Evolutionary conservation across 2,113 vertebrate species (phyloP).

Genomic region (Seriola aureovittata): DNA sequence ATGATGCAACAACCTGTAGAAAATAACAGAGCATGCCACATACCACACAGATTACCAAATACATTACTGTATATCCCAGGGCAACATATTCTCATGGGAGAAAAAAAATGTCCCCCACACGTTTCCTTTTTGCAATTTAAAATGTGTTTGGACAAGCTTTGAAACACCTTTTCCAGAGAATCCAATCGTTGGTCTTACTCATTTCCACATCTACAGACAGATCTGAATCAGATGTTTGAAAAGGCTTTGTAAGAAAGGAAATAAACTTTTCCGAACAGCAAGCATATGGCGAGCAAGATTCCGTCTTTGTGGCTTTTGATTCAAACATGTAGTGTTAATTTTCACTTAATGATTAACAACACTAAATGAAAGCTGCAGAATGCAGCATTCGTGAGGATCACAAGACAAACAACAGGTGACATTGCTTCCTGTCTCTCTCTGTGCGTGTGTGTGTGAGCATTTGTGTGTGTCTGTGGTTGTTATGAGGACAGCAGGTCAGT

Average conservation of each 20-base stretch:
- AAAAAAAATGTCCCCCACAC: background rate
- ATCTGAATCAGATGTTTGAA: too few species aligned
- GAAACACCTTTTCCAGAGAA: background rate
- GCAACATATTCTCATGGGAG: background rate
- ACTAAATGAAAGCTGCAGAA: background rate
- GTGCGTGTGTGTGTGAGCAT: background rate
- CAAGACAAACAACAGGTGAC: conserved; percentile 13
- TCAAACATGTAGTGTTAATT: background rate
- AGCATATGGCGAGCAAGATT: too few species aligned
- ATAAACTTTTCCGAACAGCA: too few species aligned
- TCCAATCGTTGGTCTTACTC: background rate
- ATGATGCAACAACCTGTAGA: background rate
- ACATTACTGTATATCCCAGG: background rate
- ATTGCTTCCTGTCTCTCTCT: conserved; percentile 5
- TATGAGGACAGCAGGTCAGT: conserved; percentile 62
- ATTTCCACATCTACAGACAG: background rate
- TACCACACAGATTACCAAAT: background rate
- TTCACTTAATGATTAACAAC: background rate
- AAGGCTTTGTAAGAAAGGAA: too few species aligned
- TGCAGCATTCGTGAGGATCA: background rate
- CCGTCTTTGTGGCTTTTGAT: background rate
- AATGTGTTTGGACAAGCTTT: background rate
- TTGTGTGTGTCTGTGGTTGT: conserved; percentile 9
- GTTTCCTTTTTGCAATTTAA: background rate
- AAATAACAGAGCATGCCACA: background rate